Evolutionary conservation across 2,113 vertebrate genomes (phyloP), one percentile per base, ranked within the genome.

Genomic region (Thamnaconus septentrionalis): DNA sequence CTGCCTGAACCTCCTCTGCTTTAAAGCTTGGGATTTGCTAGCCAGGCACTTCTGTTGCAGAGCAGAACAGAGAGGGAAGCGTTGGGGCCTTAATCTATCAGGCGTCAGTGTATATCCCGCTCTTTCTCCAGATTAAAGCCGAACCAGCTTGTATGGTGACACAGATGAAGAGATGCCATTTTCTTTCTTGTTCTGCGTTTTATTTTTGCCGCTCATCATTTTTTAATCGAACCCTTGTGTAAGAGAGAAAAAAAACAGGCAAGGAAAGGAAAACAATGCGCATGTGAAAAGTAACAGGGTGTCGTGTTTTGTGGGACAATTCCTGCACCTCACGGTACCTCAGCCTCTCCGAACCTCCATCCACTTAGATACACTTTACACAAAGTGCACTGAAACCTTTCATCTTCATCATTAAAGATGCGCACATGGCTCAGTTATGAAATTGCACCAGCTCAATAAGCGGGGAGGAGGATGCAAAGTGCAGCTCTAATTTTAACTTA

Each of bases 11-110:
- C 81, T 81, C 83, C 73, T 80, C 77, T 71, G 83, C 76, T 87
- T 83, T 86, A 91, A 91, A 90, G 82, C 86, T 85, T 80, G 83
- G 88, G 90, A 90, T 91, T 91, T 91, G 88, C 74, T 72, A 57
- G 76, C 84, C 54, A 67, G 86, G 84, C 82, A 86, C 89, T 91
- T 90, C 88, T 91, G 89, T 84, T 87, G 80, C 79, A 61, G 81
- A 81, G 78, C 52, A 66, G 71, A 76, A 64, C 58, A 70, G 69
- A 68, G 71, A 75, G 79, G 76, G 73, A 83, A 73, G 76, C 54
- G 5, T 64, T 61, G 59, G 42, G 72, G 76, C 78, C 78, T 67
- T 90, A 91, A 92, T 91, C 90, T 89, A 80, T 68, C 79, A 85
- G 76, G 76, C 85, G 74, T 81, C 84, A 79, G 77, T 61, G 56